phyloP scores from a whole-genome alignment of 2,797 vertebrate genomes.

The Gymnodraco acuticeps region DNA sequence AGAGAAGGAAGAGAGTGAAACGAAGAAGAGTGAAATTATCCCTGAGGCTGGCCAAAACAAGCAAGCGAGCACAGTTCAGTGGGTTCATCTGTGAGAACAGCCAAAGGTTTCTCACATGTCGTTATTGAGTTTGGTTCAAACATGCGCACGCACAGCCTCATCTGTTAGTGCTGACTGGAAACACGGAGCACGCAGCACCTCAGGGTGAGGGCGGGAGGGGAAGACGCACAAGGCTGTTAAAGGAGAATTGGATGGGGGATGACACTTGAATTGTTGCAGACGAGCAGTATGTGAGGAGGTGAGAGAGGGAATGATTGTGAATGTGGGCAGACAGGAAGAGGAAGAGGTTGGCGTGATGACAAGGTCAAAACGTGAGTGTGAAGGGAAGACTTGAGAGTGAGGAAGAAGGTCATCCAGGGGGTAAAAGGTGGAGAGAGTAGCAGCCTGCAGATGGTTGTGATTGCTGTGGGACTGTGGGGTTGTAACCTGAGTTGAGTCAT shows the following conservation, averaged over 20 bases:
- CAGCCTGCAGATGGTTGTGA: slow-evolving; percentile 26
- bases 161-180: slow-evolving; percentile 47
- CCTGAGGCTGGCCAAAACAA: slow-evolving; percentile 37
- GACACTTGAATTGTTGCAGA: slow-evolving; percentile 60
- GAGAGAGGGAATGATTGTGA: slow-evolving; percentile 41
- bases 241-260: slow-evolving; percentile 53
- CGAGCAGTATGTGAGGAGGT: slow-evolving; percentile 44
- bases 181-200: slow-evolving; percentile 37
- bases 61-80: slow-evolving; percentile 44
- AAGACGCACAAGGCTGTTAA: slow-evolving; percentile 51
- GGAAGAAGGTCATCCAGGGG: slow-evolving; percentile 39
- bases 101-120: slow-evolving; percentile 53
- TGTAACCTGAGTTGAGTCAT: slow-evolving; percentile 27
- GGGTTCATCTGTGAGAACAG: slow-evolving; percentile 49
- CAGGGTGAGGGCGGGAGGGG: slow-evolving; percentile 30
- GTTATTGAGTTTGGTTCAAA: slow-evolving; percentile 47
- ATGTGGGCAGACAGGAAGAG: slow-evolving; percentile 50
- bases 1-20: neutral
- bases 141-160: slow-evolving; percentile 28
- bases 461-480: slow-evolving; percentile 15
- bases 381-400: slow-evolving; percentile 44
- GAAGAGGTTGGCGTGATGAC: slow-evolving; percentile 48
- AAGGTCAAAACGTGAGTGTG: slow-evolving; percentile 55
- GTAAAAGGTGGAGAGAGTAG: slow-evolving; percentile 33
- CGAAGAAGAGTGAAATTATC: slow-evolving; percentile 29